Conservation (phyloP, 37 sponge, comb jelly and placozoan genomes). For the Mnemiopsis leidyi region DNA sequence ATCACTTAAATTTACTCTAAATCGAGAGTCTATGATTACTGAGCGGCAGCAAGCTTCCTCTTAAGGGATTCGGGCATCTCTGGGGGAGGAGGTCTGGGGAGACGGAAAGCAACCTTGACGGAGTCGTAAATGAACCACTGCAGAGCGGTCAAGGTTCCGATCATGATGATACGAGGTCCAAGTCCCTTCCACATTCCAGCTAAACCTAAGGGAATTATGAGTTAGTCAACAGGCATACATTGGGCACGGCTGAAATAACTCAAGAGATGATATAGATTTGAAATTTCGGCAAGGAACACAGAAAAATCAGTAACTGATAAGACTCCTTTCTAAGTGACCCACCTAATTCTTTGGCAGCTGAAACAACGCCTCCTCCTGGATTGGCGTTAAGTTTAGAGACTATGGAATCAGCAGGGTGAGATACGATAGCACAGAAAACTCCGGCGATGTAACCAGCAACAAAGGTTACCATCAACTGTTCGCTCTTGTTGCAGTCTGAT, state of each 20-base stretch:
- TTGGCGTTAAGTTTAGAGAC: conserved; percentile 97
- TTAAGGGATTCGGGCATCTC: conserved; percentile 98
- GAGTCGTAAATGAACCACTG: conserved; percentile 99
- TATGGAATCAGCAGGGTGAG: conserved; percentile 95
- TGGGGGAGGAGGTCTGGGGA: conserved; percentile 99
- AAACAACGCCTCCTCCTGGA: conserved; percentile 80
- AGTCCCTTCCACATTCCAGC: conserved; percentile 91
- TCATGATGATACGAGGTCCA: conserved; percentile 94
- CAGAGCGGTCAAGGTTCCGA: conserved; percentile 95
- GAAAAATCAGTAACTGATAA: too few relatives aligned
- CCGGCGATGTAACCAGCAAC: conserved; percentile 99
- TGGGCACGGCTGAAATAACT: too few relatives aligned
- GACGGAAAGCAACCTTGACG: conserved; percentile 91
- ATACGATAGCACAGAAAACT: conserved; percentile 98
- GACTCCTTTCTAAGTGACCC: background rate
- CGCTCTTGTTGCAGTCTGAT: conserved; percentile 77
- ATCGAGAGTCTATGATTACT: background rate
- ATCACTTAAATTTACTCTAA: background rate
- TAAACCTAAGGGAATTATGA: conserved; percentile 68
- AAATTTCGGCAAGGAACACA: too few relatives aligned
- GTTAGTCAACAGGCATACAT: too few relatives aligned
- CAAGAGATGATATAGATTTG: too few relatives aligned
- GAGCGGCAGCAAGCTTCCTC: conserved; percentile 73
- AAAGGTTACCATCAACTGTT: conserved; percentile 97
- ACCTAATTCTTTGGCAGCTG: conserved; percentile 91